These are phyloP conservation scores for Hermaeophaga mercurialis DNA, from an alignment of 2,888 invertebrate genomes.

Conservation along the genomic window DNA sequence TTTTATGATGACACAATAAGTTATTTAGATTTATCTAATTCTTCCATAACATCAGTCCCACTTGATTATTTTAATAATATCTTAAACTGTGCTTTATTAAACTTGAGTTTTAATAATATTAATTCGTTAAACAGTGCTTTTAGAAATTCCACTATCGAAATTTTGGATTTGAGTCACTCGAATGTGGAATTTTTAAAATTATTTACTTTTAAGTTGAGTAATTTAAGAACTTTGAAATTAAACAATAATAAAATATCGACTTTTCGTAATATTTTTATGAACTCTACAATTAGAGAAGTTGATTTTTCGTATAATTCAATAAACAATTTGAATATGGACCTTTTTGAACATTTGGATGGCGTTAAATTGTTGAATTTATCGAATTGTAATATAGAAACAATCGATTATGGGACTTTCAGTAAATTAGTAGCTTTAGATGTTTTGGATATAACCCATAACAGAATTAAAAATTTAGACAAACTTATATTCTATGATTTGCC, in stretches of 20 bases:
- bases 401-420: slow-evolving; percentile 7
- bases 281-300: not conserved
- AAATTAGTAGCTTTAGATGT: not conserved
- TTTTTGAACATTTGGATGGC: not conserved
- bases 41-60: slow-evolving; percentile 2
- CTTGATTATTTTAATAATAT: slow-evolving; percentile 2
- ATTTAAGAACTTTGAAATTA: slow-evolving; percentile 8
- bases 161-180: slow-evolving; percentile 4
- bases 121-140: not conserved
- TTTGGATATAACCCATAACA: slow-evolving; percentile 13
- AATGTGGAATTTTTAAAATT: slow-evolving; percentile 1
- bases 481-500: not conserved
- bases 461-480: not conserved
- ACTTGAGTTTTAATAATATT: slow-evolving; percentile 18
- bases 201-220: not conserved
- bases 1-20: not conserved
- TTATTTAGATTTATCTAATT: slow-evolving; percentile 19
- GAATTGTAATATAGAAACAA: slow-evolving; percentile 16
- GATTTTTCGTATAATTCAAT: slow-evolving; percentile 16
- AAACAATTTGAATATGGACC: not conserved
- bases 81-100: not conserved
- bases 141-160: not conserved
- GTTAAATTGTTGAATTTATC: slow-evolving; percentile 7
- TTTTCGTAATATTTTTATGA: not conserved
- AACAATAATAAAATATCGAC: slow-evolving; percentile 11